Evolutionary conservation across 2,888 invertebrate genomes (phyloP), one percentile per base, ranked within the genome.

Genomic region (Antheraea yamamai): DNA sequence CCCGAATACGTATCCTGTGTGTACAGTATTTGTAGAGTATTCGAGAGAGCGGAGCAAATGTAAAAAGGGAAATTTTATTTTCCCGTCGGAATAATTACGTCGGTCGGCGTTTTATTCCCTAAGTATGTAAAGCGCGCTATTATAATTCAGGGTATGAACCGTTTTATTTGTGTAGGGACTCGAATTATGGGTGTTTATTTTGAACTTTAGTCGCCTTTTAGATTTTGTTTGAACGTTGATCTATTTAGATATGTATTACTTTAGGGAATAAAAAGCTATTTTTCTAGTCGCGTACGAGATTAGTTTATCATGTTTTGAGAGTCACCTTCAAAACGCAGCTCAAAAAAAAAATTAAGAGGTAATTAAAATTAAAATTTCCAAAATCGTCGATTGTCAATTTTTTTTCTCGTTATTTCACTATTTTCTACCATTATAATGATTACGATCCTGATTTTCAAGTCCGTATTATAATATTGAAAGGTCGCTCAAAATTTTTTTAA

Each of bases 1-100:
- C 6, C 14, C 35, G 23, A n/a, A 35, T 58, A 47, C 61, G 39
- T 51, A 70, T 70, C 70, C 70, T 70, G 39, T 70, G 70, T 70
- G n/a, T 70, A 70, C 70, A 39, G 35, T 70, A 70, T 70, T 70
- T 70, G 70, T 39, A 70, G 70, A 70, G 39, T 12, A n/a, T n/a
- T 10, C 39, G 39, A 47, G 12, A 68, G 35, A 8, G 30, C 70
- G 12, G 23, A 70, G 70, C 39, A 23, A 70, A 70, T 39, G 39
- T 70, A 70, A 70, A 66, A 70, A 39, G 39, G 70, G 35, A n/a
- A 39, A 39, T 14, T 70, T 39, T 70, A 39, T 70, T 70, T 70
- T 70, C 39, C 39, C 14, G 14, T 39, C 35, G 35, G 70, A 70
- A 70, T 70, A 70, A 70, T 39, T 70, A 70, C 39, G 35, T 70